A percentile compares a stretch with the other conserved stretches of the same genome.
Conservation (phyloP, 2,113 vertebrate species). For the Serinus canaria region DNA sequence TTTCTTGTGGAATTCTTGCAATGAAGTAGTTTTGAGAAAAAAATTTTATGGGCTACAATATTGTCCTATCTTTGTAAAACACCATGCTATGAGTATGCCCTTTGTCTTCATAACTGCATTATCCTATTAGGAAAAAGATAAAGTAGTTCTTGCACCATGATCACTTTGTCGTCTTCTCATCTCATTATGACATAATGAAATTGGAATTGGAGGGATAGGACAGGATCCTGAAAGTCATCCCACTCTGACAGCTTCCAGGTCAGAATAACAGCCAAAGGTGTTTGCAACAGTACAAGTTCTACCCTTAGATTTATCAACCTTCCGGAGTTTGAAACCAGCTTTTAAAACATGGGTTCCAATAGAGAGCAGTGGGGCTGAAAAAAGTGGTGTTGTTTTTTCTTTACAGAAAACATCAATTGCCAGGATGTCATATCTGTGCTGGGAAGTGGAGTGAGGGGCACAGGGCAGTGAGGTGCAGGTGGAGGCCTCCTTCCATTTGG, state of each 20-base stretch:
- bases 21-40: not conserved
- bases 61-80: not conserved
- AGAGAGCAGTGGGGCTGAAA: fast-evolving
- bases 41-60: not conserved
- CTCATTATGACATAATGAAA: not conserved
- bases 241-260: not conserved
- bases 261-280: not conserved
- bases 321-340: not conserved
- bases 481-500: not conserved
- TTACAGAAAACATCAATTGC: not conserved
- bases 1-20: not conserved
- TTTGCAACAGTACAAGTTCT: not conserved
- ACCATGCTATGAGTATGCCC: not conserved
- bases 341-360: not conserved
- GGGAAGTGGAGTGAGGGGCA: not conserved
- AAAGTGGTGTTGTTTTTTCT: not conserved
- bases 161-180: not conserved
- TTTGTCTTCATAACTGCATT: not conserved
- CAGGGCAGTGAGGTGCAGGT: not conserved
- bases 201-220: not conserved
- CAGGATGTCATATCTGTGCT: not conserved
- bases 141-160: not conserved
- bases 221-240: not conserved
- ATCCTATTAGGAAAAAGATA: not conserved
- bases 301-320: not conserved